A percentile compares a stretch with the other conserved stretches of the same genome.
Conservation (phyloP, 2,113 vertebrate genomes). For the Aegithalos caudatus region DNA sequence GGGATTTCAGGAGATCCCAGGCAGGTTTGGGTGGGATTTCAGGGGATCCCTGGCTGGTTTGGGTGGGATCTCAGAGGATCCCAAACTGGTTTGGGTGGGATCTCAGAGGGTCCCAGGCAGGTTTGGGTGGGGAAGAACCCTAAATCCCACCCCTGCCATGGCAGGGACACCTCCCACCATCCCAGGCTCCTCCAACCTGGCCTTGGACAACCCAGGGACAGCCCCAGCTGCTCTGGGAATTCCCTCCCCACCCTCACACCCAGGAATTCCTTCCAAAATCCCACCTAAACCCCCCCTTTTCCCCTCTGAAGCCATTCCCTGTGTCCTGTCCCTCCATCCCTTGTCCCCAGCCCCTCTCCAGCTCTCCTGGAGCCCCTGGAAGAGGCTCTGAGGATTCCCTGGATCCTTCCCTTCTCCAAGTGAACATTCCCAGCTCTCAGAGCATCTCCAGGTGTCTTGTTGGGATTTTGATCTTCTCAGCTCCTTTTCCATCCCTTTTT, state of each 20-base stretch:
- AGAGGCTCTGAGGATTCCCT: background rate
- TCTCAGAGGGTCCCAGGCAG: too few species aligned
- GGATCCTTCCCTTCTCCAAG: background rate
- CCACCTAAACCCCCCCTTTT: accelerated
- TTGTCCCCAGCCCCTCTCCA: too few species aligned
- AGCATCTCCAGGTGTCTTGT: background rate
- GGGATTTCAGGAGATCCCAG: background rate
- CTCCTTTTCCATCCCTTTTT: background rate
- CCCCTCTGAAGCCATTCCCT: background rate
- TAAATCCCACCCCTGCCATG: background rate
- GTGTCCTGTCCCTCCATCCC: background rate
- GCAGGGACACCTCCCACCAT: background rate
- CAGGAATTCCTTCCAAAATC: background rate
- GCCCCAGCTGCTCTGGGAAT: background rate
- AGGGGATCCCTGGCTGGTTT: background rate
- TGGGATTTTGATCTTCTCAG: background rate
- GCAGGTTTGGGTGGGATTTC: background rate
- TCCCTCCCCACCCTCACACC: background rate
- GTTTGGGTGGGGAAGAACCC: background rate
- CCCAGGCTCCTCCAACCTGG: background rate
- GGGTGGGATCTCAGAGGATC: background rate
- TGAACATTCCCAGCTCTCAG: background rate
- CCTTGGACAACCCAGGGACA: background rate
- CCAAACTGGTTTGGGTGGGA: too few species aligned
- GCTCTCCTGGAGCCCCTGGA: background rate